Conservation (phyloP, 2,797 vertebrate genomes). For the Coreius guichenoti region DNA sequence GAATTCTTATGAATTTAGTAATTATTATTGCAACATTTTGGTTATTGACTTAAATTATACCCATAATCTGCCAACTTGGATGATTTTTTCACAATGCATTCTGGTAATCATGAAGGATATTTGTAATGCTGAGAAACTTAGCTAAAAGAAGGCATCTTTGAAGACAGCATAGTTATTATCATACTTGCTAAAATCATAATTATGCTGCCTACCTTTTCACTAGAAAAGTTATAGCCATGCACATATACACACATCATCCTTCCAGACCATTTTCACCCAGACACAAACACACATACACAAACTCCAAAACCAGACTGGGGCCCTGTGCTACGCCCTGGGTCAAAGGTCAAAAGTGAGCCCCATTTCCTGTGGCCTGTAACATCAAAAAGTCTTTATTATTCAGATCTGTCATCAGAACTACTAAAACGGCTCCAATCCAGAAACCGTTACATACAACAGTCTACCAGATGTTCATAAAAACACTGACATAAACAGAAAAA, state of each 20-base stretch:
- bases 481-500: conserved; percentile 25
- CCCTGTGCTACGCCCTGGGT: conserved; percentile 67
- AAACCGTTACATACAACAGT: conserved; percentile 5
- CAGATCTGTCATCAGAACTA: conserved; percentile 75
- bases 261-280: neutral
- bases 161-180: neutral
- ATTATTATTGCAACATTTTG: neutral
- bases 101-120: neutral
- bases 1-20: neutral
- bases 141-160: neutral
- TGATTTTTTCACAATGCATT: neutral
- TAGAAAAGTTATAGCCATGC: neutral
- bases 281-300: conserved; percentile 15
- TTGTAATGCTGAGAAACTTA: neutral
- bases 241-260: neutral
- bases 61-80: neutral
- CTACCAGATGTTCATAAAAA: conserved; percentile 75
- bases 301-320: conserved; percentile 52
- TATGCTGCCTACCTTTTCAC: neutral
- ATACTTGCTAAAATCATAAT: neutral
- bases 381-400: conserved; percentile 71
- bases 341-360: conserved; percentile 74
- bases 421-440: conserved; percentile 67
- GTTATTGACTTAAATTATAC: no score
- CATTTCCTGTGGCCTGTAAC: conserved; percentile 74